These are phyloP conservation scores for Dryobotodes eremita DNA, from an alignment of 2,888 invertebrate species.

Conservation along the genomic window DNA sequence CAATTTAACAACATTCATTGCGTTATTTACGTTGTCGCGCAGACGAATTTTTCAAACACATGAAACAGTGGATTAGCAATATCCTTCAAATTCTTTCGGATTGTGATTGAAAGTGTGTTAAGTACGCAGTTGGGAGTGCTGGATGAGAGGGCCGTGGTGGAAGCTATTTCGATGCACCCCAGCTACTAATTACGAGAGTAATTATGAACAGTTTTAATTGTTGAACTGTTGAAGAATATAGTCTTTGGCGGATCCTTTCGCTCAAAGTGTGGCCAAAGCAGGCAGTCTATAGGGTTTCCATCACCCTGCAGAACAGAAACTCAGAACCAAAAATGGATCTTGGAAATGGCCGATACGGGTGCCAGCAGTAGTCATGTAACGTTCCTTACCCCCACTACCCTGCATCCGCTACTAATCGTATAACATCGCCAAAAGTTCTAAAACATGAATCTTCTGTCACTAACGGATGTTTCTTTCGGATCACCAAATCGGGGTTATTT, in stretches of 20 bases:
- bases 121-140: too few species aligned
- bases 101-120: too few species aligned
- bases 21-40: too few species aligned
- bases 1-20: too few species aligned
- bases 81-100: not conserved
- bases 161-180: not conserved
- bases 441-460: not conserved
- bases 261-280: not conserved
- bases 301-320: not conserved
- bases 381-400: not conserved
- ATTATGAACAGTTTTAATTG: not conserved
- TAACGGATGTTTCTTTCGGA: not conserved
- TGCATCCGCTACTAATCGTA: not conserved
- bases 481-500: not conserved
- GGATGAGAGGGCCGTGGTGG: not conserved
- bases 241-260: not conserved
- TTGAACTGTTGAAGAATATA: not conserved
- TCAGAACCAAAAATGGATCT: not conserved
- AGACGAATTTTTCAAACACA: not conserved
- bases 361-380: not conserved
- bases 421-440: not conserved
- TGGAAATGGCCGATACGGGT: not conserved
- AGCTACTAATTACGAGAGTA: not conserved
- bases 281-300: not conserved
- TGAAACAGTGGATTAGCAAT: not conserved